Base-by-base conservation (phyloP, 1,140 invertebrate species). In the Drosophila athabasca region DNA sequence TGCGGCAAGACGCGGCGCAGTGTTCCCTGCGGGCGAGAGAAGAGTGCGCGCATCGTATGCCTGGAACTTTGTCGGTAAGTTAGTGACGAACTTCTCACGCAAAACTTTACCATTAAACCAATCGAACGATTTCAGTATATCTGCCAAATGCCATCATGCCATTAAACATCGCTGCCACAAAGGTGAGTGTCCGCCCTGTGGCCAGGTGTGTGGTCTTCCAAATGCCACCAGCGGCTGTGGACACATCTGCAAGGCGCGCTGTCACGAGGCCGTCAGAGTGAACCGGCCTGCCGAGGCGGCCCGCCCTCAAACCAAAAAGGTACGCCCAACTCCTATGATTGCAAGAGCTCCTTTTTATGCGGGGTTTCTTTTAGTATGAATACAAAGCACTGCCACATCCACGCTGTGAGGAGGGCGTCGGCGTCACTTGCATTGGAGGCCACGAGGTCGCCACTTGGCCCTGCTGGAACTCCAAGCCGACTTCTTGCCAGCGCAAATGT, bases 141-240 rank as follows among this genome's bases (percentile, higher is more conserved):
- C 94, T 3, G 93, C 96, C 26, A 94, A 95, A 48, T 98, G 97
- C 90, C 95, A 97, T 76, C 97, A 98, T 90, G 92, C 94, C 44
- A 93, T 96, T 61, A 93, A 93, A 9, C 97, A 99, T 91, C 93
- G 93, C 24, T 99, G 97, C 90, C 97, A 99, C 91, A 97, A 96
- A 91, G 96, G 96, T 0, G 93, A 95, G 9, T 99, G 97, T 92
- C 97, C 97, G 7, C 94, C 95, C 0, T 99, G 97, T 90, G 93
- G 92, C 41, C 95, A 96, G 81, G 92, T 94, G 13, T 98, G 97
- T 92, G 92, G 92, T 0, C 91, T 93, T 39, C 59, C 62, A 22
- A 94, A 95, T 78, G 64, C 74, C 1, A 87, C 93, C 9, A 85
- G 92, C 26, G 90, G 77, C n/a, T 99, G 98, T 93, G 92, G 92